Evolutionary conservation across 2,797 vertebrate genomes (phyloP), one percentile per base, ranked within the genome.

Genomic region (Phoxinus dragarum): DNA sequence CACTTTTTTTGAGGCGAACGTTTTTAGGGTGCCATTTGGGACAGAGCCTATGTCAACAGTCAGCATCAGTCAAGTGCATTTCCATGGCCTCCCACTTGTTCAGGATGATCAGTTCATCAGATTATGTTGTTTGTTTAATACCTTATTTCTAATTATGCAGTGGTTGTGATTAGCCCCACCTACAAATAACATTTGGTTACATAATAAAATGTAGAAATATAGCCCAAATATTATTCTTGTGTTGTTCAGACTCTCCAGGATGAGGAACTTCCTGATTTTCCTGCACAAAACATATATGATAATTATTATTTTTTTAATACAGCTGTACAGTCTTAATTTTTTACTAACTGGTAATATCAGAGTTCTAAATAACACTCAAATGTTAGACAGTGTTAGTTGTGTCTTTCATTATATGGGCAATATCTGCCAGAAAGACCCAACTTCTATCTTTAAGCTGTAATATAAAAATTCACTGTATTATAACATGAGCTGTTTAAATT

Each of bases 401-500:
- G 54, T 72, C 27, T 47, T 73, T 66, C 27, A 49, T 47, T 36
- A 34, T 49, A 61, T 52, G 10, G 31, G 9, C 38, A 23, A 42
- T 64, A 42, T 64, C 12, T 73, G 40, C 69, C 17, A 73, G 54
- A 47, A 10, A 49, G 42, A 49, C 31, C 40, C 17, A 44, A 36
- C 27, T 71, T 56, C 9, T 71, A 2, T 44, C 6, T 82, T 61
- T 17, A 64, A 75, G 3, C 42, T 49, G 14, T 38, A 47, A 42
- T 74, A 49, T 23, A 82, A 44, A 73, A 64, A 34, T 12, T 64
- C 27, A 66, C 27, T 49, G 72, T 16, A 27, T 67, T 83, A 5
- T 66, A 66, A 34, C 69, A 36, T 23, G 11, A 82, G 31, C 27
- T 44, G 9, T 59, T 59, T n/a, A 67, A 66, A 68, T 36, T 5